These are phyloP conservation scores for Drosophila emarginata DNA, from an alignment of 2,888 invertebrate genomes.

Conservation along the genomic window DNA sequence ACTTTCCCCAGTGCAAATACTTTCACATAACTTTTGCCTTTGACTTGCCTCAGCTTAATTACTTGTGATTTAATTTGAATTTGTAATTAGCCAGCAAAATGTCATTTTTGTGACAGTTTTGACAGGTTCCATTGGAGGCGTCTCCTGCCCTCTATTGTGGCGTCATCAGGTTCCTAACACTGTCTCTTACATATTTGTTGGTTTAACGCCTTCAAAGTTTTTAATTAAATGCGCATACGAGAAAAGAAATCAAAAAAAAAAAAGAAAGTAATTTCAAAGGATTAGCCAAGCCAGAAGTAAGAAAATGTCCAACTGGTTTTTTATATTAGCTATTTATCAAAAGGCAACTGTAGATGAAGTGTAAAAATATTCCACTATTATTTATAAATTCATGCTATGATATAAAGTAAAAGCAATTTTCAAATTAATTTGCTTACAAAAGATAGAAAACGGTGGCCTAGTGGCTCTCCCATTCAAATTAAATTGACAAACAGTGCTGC, in stretches of 20 bases:
- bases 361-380: not conserved
- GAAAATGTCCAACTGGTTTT: not conserved
- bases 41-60: slow-evolving; percentile 65
- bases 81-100: slow-evolving; percentile 78
- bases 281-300: not conserved
- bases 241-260: slow-evolving; percentile 4
- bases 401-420: not conserved
- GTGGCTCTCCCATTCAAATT: slow-evolving; percentile 23
- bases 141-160: not conserved
- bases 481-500: slow-evolving; percentile 45
- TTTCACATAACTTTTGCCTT: slow-evolving; percentile 45
- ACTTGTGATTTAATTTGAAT: slow-evolving; percentile 79
- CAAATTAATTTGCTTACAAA: no score
- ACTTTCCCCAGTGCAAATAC: slow-evolving; percentile 6
- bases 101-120: slow-evolving; percentile 67
- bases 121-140: slow-evolving; percentile 45
- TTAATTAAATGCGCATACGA: slow-evolving; percentile 51
- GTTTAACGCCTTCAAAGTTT: slow-evolving; percentile 51
- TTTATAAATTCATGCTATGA: not conserved
- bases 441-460: not conserved
- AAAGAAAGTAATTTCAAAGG: not conserved
- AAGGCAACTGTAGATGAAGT: not conserved
- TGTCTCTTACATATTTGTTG: slow-evolving; percentile 45
- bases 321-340: not conserved
- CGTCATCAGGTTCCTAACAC: slow-evolving; percentile 21